Percentiles rank a stretch among this genome's conserved stretches.
These are phyloP conservation scores for Hirundichthys speculiger DNA, from an alignment of 2,113 vertebrate genomes.

Conservation along the genomic window DNA sequence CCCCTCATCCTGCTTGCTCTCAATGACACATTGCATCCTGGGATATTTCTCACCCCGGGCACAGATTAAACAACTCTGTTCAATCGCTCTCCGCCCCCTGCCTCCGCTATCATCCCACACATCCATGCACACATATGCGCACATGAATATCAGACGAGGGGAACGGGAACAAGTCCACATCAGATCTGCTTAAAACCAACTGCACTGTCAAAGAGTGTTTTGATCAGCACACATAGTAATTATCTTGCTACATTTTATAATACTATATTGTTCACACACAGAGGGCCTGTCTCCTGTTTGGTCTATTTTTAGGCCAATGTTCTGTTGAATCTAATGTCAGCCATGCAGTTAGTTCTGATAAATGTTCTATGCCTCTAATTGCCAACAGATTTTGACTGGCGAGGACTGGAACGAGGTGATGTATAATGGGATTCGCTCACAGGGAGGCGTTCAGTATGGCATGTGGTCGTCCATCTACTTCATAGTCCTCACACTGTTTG, in stretches of 20 bases:
- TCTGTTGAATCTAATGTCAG: conserved; percentile 4
- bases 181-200: conserved; percentile 49
- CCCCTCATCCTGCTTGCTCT: conserved; percentile 60
- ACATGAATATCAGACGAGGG: conserved; percentile 67
- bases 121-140: conserved; percentile 69
- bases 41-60: conserved; percentile 76
- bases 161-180: conserved; percentile 62
- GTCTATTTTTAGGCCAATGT: conserved; percentile 20
- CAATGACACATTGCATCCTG: conserved; percentile 76
- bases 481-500: conserved; percentile 97
- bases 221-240: conserved; percentile 53
- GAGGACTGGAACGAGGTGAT: conserved; percentile 99
- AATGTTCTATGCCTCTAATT: conserved; percentile 25
- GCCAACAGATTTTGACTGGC: conserved; percentile 91
- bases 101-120: conserved; percentile 72
- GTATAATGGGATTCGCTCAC: conserved; percentile 98
- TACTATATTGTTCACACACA: conserved; percentile 20
- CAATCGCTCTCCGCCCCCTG: conserved; percentile 59
- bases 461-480: conserved; percentile 99
- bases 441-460: conserved; percentile 95
- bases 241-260: conserved; percentile 43
- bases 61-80: conserved; percentile 75
- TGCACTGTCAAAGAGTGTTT: conserved; percentile 48
- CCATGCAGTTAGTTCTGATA: conserved; percentile 6
- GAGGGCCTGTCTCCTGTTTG: conserved; percentile 8